Conservation (phyloP, 92 coral and sea anemone genomes). For the Phymanthus crucifer region DNA sequence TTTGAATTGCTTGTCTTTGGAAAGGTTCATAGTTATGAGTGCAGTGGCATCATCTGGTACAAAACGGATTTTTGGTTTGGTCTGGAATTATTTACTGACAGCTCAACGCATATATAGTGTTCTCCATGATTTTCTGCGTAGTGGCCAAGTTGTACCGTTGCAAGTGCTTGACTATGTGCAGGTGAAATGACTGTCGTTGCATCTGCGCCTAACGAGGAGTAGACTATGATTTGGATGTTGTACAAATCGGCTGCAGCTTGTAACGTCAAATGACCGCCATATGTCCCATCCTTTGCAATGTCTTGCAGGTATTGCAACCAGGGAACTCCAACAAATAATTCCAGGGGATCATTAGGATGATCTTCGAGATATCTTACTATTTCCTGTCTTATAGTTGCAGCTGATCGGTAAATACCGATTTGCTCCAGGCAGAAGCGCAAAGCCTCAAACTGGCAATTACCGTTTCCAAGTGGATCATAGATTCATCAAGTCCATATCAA, state of each 20-base stretch:
- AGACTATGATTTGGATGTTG: slow-evolving; percentile 1
- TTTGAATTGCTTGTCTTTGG: too few relatives aligned
- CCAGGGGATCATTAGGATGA: slow-evolving; percentile 11
- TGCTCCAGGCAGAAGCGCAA: neutral
- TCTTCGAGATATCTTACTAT: slow-evolving; percentile 18
- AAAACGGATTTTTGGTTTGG: neutral
- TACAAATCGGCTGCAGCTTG: slow-evolving; percentile 45
- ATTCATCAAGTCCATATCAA: neutral
- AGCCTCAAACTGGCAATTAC: slow-evolving; percentile 42
- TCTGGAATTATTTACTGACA: neutral
- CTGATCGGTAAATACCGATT: slow-evolving; percentile 29
- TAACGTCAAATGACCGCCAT: slow-evolving; percentile 48
- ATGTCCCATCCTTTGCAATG: slow-evolving; percentile 39
- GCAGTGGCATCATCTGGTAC: too few relatives aligned
- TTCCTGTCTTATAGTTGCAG: slow-evolving; percentile 18
- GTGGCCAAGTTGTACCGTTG: slow-evolving; percentile 21
- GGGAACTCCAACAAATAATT: slow-evolving; percentile 1
- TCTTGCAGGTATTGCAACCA: slow-evolving; percentile 32
- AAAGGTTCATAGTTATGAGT: too few relatives aligned
- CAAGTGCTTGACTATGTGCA: slow-evolving; percentile 26
- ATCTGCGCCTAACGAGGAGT: slow-evolving; percentile 26
- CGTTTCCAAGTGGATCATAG: slow-evolving; percentile 34
- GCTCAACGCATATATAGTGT: slow-evolving; percentile 29
- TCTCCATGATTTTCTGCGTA: slow-evolving; percentile 18
- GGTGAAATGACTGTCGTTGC: slow-evolving; percentile 29